These are phyloP conservation scores for Trichonephila clavata DNA, from an alignment of 1,140 invertebrate genomes.

Conservation along the genomic window DNA sequence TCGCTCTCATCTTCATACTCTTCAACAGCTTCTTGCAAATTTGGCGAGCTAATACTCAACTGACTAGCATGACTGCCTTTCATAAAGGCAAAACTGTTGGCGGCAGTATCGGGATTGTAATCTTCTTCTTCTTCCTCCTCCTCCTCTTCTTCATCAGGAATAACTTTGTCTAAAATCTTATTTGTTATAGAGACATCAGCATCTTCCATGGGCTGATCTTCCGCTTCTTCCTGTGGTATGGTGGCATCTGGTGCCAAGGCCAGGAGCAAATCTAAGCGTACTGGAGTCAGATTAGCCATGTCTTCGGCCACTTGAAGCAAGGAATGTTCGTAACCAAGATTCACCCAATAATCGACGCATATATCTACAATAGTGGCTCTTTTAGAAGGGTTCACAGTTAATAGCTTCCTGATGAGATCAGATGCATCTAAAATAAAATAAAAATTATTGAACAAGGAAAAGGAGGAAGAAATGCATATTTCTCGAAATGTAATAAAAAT, in stretches of 20 bases:
- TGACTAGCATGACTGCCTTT: slow-evolving; percentile 63
- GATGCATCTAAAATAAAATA: slow-evolving; percentile 89
- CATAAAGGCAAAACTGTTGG: slow-evolving; percentile 76
- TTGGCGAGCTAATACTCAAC: slow-evolving; percentile 63
- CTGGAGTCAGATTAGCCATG: slow-evolving; percentile 93
- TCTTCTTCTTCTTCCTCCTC: slow-evolving; percentile 71
- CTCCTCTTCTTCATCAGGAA: slow-evolving; percentile 49
- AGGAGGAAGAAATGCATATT: neutral
- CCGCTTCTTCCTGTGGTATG: slow-evolving; percentile 12
- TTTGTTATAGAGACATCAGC: neutral
- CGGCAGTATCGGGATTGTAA: slow-evolving; percentile 71
- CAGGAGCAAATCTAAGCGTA: slow-evolving; percentile 92
- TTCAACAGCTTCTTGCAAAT: slow-evolving; percentile 50
- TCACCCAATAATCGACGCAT: slow-evolving; percentile 95
- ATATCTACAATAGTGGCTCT: slow-evolving; percentile 96
- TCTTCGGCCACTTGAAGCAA: slow-evolving; percentile 93
- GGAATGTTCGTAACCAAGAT: slow-evolving; percentile 90
- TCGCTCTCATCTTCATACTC: slow-evolving; percentile 69
- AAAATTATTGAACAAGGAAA: neutral
- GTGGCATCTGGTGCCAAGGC: slow-evolving; percentile 78
- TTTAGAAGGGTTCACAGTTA: slow-evolving; percentile 93
- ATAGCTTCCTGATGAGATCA: slow-evolving; percentile 94
- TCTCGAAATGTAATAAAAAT: neutral
- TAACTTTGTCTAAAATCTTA: neutral
- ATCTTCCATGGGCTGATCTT: neutral